Base-by-base conservation (phyloP, 2,888 invertebrate species). In the Cryptus viduatorius region DNA sequence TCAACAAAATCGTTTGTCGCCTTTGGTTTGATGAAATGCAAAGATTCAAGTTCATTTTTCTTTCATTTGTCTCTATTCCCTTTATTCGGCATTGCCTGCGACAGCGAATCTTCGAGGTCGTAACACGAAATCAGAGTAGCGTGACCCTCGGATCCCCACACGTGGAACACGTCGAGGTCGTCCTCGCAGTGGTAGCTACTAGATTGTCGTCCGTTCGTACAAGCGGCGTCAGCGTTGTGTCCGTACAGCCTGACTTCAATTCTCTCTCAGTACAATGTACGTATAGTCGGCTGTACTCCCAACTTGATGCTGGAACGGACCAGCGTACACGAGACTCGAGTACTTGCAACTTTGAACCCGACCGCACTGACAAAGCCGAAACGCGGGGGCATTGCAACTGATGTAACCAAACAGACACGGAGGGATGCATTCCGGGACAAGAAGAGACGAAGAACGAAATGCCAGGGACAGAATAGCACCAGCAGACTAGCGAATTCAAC, bases 391-490 rank as follows among this genome's bases (percentile, higher is more conserved):
- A 19, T 44, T 71, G 69, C 64, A 71, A 48, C 50, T 50, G 69
- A 71, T 69, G 69, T 64, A 79, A 79, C 64, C 78, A 69, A 79
- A 69, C 69, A 61, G 37, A 69, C 61, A 37, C 44, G 61, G 37
- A 50, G 19, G 19, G 46, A 37, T 67, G 76, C 44, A 44, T 12
- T 56, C 44, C 7, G 29, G 10, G 31, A 14, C 4, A 14, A 16
- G 37, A 59, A 69, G 31, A 37, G 50, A 48, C 29, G 29, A 71
- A 79, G 61, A 46, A 61, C 29, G 31, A 19, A 61, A 37, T 71
- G 69, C 48, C 69, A 12, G 31, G 16, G 37, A 42, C 69, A 61
- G 48, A 3, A 37, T 78, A 8, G 46, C 48, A 46, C 59, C 48
- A 24, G n/a, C 67, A 67, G 19, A 44, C 8, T 71, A n/a, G 14